Base-by-base conservation (phyloP, 2,888 invertebrate species). In the Zaprionus bogoriensis region DNA sequence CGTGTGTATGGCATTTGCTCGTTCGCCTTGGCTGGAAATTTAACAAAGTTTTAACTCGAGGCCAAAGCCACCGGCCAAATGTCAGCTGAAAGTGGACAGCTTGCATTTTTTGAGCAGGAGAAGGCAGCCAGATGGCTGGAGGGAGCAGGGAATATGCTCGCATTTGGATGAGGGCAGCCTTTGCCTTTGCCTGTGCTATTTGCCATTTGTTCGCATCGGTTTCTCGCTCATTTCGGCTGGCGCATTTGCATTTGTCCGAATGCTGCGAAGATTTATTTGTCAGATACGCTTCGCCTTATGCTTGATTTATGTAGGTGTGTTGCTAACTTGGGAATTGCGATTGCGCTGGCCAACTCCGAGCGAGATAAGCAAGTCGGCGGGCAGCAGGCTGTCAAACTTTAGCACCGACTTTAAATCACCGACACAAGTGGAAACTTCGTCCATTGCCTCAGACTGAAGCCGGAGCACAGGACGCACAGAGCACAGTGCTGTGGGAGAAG, bases 271-370 rank as follows among this genome's bases (percentile, higher is more conserved):
- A 36, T 36, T 36, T 36, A 36, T 36, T 36, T 36, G 32, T 25
- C 63, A 63, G 77, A 77, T 79, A 72, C 68, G 73, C 55, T 59
- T 42, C 53, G 68, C 62, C 67, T 80, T 80, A 83, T 55, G 68
- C 62, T 68, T 80, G 83, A 83, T 83, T 83, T 83, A 82, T 77
- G 74, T 67, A 66, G 69, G 61, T 66, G 46, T 17, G 32, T 7
- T n/a, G n/a, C 7, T 36, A n/a, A 36, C 32, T 36, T 14, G 32
- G 32, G 32, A 36, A 36, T 36, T 17, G 32, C 32, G 14, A 9
- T 17, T 6, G 14, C 17, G 14, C 7, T 36, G 14, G 32, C 32
- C 32, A 9, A 3, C 27, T 10, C 27, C 9, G n/a, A 9, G 7
- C 14, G 7, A 32, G 38, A 66, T 60, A 63, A 74, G 51, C 55